Conservation (phyloP, 2,113 vertebrate genomes). For the Crypturellus undulatus region DNA sequence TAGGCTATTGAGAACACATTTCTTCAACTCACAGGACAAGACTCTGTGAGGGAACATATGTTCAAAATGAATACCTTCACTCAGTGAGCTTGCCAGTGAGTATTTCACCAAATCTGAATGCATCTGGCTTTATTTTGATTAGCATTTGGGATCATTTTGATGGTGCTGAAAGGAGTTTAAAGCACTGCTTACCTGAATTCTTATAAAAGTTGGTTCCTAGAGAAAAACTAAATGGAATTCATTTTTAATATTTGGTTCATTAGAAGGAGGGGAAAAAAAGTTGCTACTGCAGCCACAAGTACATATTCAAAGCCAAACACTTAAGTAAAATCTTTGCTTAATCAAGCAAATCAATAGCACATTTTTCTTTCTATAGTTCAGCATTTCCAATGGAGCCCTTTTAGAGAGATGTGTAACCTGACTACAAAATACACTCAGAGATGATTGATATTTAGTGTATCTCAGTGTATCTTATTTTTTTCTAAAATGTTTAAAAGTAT, state of each 20-base stretch:
- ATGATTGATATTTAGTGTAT: neutral
- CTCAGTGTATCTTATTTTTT: neutral
- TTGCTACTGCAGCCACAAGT: neutral
- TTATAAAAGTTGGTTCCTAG: neutral
- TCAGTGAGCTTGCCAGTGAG: neutral
- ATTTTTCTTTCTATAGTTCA: neutral
- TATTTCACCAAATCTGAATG: neutral
- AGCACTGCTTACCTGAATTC: neutral
- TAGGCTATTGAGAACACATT: neutral
- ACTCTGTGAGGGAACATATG: neutral
- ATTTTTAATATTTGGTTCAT: neutral
- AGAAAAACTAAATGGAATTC: neutral
- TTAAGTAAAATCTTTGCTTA: neutral
- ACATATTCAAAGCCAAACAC: neutral
- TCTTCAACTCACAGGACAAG: neutral
- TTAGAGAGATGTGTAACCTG: rapidly evolving
- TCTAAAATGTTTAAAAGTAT: neutral
- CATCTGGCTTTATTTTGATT: neutral
- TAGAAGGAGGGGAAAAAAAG: neutral
- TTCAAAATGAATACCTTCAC: neutral
- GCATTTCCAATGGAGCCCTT: neutral
- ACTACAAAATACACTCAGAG: neutral
- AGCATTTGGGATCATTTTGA: neutral
- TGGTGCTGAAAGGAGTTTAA: neutral
- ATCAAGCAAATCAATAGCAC: neutral